Percentiles rank a stretch among this genome's conserved stretches.
Evolutionary conservation across 2,888 invertebrate genomes (phyloP).

Genomic region (Clistopyga incitator): DNA sequence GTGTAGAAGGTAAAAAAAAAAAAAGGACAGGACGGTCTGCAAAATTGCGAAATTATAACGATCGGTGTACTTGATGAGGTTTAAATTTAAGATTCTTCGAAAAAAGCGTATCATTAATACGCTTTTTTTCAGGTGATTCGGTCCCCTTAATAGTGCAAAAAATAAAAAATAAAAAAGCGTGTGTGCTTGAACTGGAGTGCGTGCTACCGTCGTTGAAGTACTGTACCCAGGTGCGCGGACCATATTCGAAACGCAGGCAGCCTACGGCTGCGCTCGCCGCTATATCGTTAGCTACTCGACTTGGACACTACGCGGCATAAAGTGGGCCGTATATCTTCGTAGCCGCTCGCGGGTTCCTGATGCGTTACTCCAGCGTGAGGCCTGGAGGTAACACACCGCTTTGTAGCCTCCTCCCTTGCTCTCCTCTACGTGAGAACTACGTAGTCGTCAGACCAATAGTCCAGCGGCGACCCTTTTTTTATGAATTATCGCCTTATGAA

Average conservation of each 20-base stretch:
- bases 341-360: slow-evolving; percentile 59
- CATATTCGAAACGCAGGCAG: slow-evolving; percentile 51
- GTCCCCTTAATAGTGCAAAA: no score
- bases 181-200: slow-evolving; percentile 13
- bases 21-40: no score
- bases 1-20: no score
- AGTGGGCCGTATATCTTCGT: slow-evolving; percentile 78
- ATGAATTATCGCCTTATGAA: slow-evolving; percentile 14
- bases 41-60: no score
- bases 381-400: slow-evolving; percentile 6
- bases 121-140: no score
- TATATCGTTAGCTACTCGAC: slow-evolving; percentile 74
- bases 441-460: background rate
- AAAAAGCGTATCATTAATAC: no score
- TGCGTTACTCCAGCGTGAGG: slow-evolving; percentile 47
- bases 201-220: slow-evolving; percentile 32
- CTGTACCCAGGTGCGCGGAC: slow-evolving; percentile 53
- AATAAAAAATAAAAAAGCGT: background rate
- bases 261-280: slow-evolving; percentile 5
- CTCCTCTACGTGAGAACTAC: background rate
- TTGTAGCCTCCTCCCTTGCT: no score
- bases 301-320: slow-evolving; percentile 73
- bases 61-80: no score
- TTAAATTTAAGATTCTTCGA: no score
- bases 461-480: slow-evolving; percentile 3